A percentile compares a stretch with the other conserved stretches of the same genome.
phyloP scores from a whole-genome alignment of 2,888 invertebrate species.

The Cryptosula pallasiana region DNA sequence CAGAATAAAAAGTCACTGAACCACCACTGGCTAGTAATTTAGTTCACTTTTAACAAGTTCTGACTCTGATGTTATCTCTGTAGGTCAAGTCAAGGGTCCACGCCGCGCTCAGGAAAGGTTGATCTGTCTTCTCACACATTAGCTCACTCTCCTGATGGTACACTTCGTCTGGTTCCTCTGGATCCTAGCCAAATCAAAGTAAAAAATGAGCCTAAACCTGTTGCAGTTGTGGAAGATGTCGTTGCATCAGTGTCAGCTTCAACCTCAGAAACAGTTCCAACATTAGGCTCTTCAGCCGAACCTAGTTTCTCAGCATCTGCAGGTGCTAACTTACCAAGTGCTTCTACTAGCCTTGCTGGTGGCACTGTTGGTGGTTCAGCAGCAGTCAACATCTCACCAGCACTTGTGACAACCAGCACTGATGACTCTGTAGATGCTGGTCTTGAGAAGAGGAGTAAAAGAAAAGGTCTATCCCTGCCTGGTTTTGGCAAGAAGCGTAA shows the following conservation, averaged over 20 bases:
- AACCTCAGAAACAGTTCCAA: not conserved
- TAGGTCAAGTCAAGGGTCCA: not conserved
- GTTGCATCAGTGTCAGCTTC: not conserved
- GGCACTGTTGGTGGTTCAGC: not conserved
- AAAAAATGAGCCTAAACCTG: not conserved
- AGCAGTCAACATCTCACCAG: not conserved
- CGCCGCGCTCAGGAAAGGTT: not conserved
- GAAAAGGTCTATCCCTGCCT: not conserved
- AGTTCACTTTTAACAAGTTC: too few species aligned
- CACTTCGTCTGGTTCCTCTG: not conserved
- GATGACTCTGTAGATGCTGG: not conserved
- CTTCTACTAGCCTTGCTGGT: not conserved
- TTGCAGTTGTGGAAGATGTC: not conserved
- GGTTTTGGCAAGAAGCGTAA: not conserved
- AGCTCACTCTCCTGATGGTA: not conserved
- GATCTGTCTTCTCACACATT: slow-evolving; percentile 8
- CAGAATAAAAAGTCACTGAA: too few species aligned
- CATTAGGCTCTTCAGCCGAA: not conserved
- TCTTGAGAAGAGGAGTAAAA: not conserved
- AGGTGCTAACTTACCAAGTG: slow-evolving; percentile 8
- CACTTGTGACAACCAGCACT: not conserved
- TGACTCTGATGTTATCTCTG: not conserved
- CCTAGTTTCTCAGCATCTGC: not conserved
- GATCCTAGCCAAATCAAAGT: slow-evolving; percentile 5
- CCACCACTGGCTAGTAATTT: too few species aligned